These are phyloP conservation scores for Dendrocopos noguchii DNA, from an alignment of 2,113 vertebrate species.

Conservation along the genomic window DNA sequence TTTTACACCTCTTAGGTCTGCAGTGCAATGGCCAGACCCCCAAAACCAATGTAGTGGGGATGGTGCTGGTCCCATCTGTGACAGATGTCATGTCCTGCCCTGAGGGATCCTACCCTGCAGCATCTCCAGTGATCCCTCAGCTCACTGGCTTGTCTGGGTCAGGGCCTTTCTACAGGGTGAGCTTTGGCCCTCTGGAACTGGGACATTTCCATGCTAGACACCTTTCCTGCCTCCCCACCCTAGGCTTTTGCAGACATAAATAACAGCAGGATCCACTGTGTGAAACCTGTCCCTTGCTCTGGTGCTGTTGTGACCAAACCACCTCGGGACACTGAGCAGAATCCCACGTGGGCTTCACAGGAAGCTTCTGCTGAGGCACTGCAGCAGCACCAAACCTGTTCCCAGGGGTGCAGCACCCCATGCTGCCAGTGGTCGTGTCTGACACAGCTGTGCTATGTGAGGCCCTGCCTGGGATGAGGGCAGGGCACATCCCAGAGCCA, in stretches of 20 bases:
- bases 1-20: neutral
- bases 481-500: neutral
- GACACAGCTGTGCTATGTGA: accelerated
- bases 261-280: neutral
- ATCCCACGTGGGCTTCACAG: neutral
- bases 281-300: neutral
- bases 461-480: neutral
- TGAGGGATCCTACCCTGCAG: neutral
- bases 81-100: accelerated
- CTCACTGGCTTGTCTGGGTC: neutral
- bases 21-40: neutral
- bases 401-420: neutral
- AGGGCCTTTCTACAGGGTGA: neutral
- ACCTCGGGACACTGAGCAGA: neutral
- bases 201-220: neutral
- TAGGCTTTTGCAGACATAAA: neutral
- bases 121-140: neutral
- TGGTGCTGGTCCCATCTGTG: neutral
- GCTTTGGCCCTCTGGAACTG: neutral
- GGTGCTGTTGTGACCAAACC: neutral
- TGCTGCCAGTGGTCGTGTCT: neutral
- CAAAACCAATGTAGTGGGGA: neutral
- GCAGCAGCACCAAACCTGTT: neutral
- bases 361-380: neutral
- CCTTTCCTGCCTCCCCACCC: neutral